phyloP scores from a whole-genome alignment of 2,888 invertebrate species.

The Spodoptera exigua region DNA sequence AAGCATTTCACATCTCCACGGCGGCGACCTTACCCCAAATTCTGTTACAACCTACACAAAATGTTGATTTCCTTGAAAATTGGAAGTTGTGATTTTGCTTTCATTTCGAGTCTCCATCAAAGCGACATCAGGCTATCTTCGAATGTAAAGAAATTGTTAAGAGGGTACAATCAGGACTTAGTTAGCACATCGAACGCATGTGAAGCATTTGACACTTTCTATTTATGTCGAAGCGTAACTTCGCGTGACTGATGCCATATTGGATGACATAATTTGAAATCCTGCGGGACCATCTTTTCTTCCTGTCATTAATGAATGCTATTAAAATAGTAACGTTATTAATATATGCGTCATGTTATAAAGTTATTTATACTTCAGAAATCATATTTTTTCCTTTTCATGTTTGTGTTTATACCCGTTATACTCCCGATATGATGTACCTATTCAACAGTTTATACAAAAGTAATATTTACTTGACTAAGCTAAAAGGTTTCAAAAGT shows the following conservation, averaged over 20 bases:
- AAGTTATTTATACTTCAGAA: too few relatives aligned
- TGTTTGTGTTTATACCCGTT: too few relatives aligned
- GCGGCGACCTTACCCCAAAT: conserved; percentile 59
- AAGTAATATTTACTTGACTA: not conserved
- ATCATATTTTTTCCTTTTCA: too few relatives aligned
- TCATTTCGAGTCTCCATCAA: conserved; percentile 14
- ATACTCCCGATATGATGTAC: too few relatives aligned
- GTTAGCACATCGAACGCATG: conserved; percentile 71
- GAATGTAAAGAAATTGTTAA: conserved; percentile 61
- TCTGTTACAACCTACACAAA: conserved; percentile 37
- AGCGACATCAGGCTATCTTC: conserved; percentile 25
- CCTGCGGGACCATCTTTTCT: conserved; percentile 56
- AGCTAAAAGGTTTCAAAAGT: conserved; percentile 58
- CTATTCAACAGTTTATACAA: too few relatives aligned
- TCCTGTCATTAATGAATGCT: conserved; percentile 46
- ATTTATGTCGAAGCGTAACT: conserved; percentile 76
- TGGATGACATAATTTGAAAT: conserved; percentile 73
- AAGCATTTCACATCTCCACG: conserved; percentile 38
- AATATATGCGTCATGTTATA: not conserved
- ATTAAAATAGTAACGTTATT: conserved; percentile 6
- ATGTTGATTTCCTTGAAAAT: conserved; percentile 58
- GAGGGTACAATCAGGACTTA: conserved; percentile 62
- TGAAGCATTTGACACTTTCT: conserved; percentile 84
- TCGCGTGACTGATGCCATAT: conserved; percentile 71
- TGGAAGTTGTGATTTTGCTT: conserved; percentile 37